Evolutionary conservation across 2,113 vertebrate species (phyloP).

Genomic region (Galeopterus variegatus): DNA sequence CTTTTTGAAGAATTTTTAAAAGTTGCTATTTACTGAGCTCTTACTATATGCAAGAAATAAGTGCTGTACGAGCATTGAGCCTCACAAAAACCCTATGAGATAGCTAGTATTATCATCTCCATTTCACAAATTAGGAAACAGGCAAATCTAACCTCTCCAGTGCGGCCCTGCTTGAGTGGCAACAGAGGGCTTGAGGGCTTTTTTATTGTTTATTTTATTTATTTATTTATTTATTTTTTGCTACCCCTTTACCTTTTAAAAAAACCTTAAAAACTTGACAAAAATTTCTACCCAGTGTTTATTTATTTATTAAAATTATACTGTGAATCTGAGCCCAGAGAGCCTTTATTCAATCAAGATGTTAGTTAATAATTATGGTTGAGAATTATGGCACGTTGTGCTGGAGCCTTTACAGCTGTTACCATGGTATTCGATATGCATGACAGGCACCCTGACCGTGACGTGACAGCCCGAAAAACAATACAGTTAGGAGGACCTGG

Average conservation of each 20-base stretch:
- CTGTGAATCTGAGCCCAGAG: neutral
- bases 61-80: neutral
- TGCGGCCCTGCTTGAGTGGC: neutral
- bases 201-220: too few relatives aligned
- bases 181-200: neutral
- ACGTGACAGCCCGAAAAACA: constrained; percentile 79
- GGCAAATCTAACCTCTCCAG: neutral
- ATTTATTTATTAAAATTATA: constrained; percentile 22
- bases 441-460: constrained; percentile 75
- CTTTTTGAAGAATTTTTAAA: neutral
- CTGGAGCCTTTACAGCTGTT: constrained; percentile 31
- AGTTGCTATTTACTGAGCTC: neutral
- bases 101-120: neutral
- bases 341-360: neutral
- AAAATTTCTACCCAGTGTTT: neutral
- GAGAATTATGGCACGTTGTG: neutral
- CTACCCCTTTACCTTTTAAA: too few relatives aligned
- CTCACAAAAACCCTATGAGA: neutral
- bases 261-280: neutral
- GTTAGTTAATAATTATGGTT: neutral
- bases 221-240: too few relatives aligned
- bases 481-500: constrained; percentile 57
- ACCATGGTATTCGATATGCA: constrained; percentile 57
- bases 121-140: neutral
- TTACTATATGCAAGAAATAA: neutral